phyloP scores from a whole-genome alignment of 2,888 invertebrate genomes.

The Sclerodermus sp. region DNA sequence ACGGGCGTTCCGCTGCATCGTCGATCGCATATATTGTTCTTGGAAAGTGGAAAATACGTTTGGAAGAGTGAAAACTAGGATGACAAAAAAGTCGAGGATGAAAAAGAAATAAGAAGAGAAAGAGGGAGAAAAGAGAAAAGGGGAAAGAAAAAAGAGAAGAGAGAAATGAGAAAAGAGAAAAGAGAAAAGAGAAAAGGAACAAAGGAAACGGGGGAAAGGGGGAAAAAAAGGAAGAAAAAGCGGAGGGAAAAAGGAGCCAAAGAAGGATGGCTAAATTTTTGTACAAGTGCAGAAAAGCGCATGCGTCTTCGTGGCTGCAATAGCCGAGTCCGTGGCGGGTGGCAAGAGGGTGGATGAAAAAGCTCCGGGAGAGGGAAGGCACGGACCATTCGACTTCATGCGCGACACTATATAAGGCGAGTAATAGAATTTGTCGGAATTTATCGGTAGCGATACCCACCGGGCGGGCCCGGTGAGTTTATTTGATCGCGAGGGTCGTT shows the following conservation, averaged over 20 bases:
- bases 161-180: neutral
- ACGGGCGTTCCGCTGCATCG: no score
- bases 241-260: neutral
- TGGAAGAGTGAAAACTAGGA: no score
- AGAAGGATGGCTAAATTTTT: neutral
- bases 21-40: no score
- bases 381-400: slow-evolving; percentile 39
- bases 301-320: neutral
- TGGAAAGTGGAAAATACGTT: no score
- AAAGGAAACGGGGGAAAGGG: neutral
- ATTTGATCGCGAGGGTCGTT: slow-evolving; percentile 9
- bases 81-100: neutral
- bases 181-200: slow-evolving; percentile 3
- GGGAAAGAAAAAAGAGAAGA: slow-evolving; percentile 7
- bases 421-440: slow-evolving; percentile 49
- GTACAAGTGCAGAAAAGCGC: neutral
- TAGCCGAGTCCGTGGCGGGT: neutral
- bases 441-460: slow-evolving; percentile 41
- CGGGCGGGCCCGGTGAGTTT: slow-evolving; percentile 5
- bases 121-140: neutral
- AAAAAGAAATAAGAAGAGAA: neutral
- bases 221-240: slow-evolving; percentile 2
- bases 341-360: neutral
- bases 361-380: slow-evolving; percentile 10
- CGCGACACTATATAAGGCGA: slow-evolving; percentile 43